Evolutionary conservation across 2,797 vertebrate species (phyloP), one percentile per base, ranked within the genome.

Genomic region (Champsocephalus gunnari): DNA sequence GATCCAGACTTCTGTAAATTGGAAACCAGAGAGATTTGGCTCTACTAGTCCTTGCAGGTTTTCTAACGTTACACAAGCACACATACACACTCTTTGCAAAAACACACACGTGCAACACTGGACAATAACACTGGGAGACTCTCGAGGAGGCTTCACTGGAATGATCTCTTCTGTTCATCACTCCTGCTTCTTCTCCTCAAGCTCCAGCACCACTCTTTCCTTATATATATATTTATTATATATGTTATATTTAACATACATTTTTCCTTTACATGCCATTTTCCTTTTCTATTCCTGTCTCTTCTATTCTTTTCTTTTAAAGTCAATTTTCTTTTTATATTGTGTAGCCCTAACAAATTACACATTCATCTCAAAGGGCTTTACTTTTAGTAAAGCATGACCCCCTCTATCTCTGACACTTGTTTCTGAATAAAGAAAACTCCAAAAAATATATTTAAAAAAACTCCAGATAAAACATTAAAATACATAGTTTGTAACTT

Each of bases 21-120:
- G 51, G 64, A 64, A 85, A 72, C n/a, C 60, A 66, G 47, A 57
- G 53, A 67, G 55, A 67, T 44, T 59, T 44, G 55, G 65, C 32
- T 73, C 59, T 71, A 14, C 19, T 66, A 77, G 71, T 21, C 19
- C 71, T 73, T 0, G 1, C 34, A 55, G 62, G 67, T 53, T 74
- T 14, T 81, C n/a, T 58, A 61, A 58, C 45, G 75, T 41, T 34
- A 78, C 64, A 43, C 56, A 73, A 50, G 53, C 48, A 57, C 1
- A 60, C 50, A 57, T 61, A 61, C 32, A 51, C 12, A 44, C 19
- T 58, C 45, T 54, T 44, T 9, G 2, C 53, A 28, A 71, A 54
- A 41, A 53, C 16, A 17, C 24, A 73, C 68, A 76, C n/a, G 12
- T 4, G 11, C 45, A 60, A 64, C 49, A 60, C 41, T 41, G 13